Percentiles rank a stretch among this genome's conserved stretches.
Evolutionary conservation across 2,113 vertebrate species (phyloP).

Genomic region (Myrmophylax atrothorax): DNA sequence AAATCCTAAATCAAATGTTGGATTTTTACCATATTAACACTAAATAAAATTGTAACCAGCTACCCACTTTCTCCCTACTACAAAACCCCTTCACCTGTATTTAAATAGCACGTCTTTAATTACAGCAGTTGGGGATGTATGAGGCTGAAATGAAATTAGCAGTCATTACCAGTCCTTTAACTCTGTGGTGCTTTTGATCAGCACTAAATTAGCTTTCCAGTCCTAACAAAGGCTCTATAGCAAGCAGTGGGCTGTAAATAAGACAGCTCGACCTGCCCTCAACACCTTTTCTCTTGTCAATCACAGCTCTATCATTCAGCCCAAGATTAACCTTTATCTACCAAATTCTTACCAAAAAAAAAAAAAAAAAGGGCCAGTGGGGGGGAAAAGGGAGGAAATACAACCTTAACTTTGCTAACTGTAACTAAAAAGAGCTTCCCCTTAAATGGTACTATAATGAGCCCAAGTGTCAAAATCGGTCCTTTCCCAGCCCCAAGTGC

Average conservation of each 20-base stretch:
- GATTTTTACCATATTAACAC: constrained; percentile 62
- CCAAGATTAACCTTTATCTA: constrained; percentile 83
- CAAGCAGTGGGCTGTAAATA: constrained; percentile 86
- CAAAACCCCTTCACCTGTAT: constrained; percentile 84
- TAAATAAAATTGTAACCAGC: constrained; percentile 73
- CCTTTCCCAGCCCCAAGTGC: constrained; percentile 23
- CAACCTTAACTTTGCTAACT: constrained; percentile 47
- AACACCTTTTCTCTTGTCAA: constrained; percentile 84
- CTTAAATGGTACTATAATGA: constrained; percentile 58
- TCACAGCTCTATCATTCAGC: constrained; percentile 81
- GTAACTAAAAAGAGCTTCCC: constrained; percentile 27
- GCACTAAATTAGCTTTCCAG: constrained; percentile 86
- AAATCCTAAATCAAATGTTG: constrained; percentile 44
- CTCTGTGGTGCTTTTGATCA: constrained; percentile 87
- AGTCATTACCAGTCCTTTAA: constrained; percentile 88
- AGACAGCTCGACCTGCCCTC: constrained; percentile 84
- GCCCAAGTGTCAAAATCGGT: constrained; percentile 48
- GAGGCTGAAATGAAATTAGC: constrained; percentile 88
- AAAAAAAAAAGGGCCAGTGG: not conserved
- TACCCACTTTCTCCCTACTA: constrained; percentile 63
- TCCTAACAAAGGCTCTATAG: constrained; percentile 84
- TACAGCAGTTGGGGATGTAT: constrained; percentile 83
- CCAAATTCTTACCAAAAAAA: constrained; percentile 58
- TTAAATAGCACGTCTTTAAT: constrained; percentile 86
- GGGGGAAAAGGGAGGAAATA: not conserved